Base-by-base conservation (phyloP, 2,888 invertebrate genomes). In the Azorinus chamasolen region DNA sequence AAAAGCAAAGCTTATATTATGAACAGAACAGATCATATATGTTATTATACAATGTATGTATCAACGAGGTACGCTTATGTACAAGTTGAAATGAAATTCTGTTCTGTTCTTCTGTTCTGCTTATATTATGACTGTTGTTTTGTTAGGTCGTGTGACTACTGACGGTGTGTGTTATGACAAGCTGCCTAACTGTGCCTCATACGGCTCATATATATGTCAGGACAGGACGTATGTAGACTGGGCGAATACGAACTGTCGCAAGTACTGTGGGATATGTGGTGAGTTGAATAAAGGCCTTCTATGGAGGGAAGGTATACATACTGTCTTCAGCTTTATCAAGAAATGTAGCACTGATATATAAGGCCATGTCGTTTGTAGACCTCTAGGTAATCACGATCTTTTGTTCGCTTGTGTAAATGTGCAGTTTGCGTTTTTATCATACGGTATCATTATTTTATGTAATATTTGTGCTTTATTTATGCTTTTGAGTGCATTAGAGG, bases 261-360 rank as follows among this genome's bases (percentile, higher is more conserved):
- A 62, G 48, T 75, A 64, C 59, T 81, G 81, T 43, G 81, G 78
- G 37, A 39, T 81, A 22, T 81, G 81, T 54, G 24, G 81, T 81
- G 68, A 74, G 81, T 62, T n/a, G n/a, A n/a, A n/a, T n/a, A n/a
- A 39, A 1, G 45, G 45, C 14, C 14, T 45, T 18, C 45, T 5
- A n/a, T 16, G 14, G 4, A 16, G 4, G 4, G 5, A 45, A 45
- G 3, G 45, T 18, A 5, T 8, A 45, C 6, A 8, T 4, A 8
- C 14, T 16, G 14, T 41, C 41, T 12, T 12, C 14, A 12, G 10
- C 41, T 14, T 14, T 41, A 41, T 41, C 14, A 41, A 14, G 14
- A 12, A 41, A 41, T 41, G 41, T 41, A 41, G 18, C 14, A 48
- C 48, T 48, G n/a, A 16, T 41, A 12, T 16, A 41, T 8, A 41